Evolutionary conservation across 2,113 vertebrate genomes (phyloP).

Genomic region (Hassar affinis): DNA sequence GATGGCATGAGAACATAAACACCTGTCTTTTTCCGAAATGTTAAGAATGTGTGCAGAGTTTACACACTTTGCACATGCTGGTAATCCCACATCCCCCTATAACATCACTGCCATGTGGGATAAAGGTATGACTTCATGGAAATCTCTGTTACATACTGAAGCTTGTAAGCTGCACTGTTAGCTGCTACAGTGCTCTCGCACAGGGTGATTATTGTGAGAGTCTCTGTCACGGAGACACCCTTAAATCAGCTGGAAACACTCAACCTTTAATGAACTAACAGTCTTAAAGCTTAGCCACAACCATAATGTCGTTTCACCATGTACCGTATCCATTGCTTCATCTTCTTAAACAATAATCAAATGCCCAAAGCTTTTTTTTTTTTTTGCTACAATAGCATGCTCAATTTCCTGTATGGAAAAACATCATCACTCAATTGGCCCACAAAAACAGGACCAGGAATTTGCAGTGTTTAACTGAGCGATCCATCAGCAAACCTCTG

Average conservation of each 20-base stretch:
- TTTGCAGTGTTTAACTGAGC: constrained; percentile 18
- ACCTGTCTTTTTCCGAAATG: constrained; percentile 11
- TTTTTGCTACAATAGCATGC: background rate
- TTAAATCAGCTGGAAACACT: background rate
- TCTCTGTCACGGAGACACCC: background rate
- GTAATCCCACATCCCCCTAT: background rate
- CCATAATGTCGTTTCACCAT: background rate
- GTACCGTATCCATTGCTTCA: background rate
- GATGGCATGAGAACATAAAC: constrained; percentile 25
- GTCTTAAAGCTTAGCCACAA: constrained; percentile 5
- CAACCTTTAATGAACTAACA: background rate
- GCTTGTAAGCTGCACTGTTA: background rate
- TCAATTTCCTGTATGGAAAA: constrained; percentile 16
- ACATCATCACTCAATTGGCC: constrained; percentile 19
- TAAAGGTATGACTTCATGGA: constrained; percentile 34
- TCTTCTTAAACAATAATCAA: constrained; percentile 4
- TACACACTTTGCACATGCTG: background rate
- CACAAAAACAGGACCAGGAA: constrained; percentile 1
- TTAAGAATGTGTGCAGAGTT: background rate
- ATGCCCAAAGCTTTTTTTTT: background rate
- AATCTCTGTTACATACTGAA: constrained; percentile 3
- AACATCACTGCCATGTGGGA: background rate
- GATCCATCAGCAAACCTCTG: constrained; percentile 11
- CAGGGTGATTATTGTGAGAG: background rate
- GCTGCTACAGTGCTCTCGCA: background rate